These are phyloP conservation scores for Formica exsecta DNA, from an alignment of 1,140 invertebrate species.

Conservation along the genomic window DNA sequence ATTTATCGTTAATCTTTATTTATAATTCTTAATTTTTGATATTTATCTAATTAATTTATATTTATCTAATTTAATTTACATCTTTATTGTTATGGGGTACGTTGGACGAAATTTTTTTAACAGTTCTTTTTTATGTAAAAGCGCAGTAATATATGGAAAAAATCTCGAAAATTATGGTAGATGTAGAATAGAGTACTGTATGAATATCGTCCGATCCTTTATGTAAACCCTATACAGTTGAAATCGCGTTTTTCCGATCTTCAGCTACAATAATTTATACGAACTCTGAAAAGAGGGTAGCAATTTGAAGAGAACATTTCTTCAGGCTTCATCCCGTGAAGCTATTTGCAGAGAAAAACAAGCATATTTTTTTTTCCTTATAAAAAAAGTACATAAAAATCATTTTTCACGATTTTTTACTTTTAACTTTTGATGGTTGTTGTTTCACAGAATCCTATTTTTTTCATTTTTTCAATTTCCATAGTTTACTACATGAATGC, in stretches of 20 bases:
- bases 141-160: background rate
- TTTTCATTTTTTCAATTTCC: background rate
- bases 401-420: slow-evolving; percentile 28
- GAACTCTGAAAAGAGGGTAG: slow-evolving; percentile 12
- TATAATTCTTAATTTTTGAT: slow-evolving; percentile 4
- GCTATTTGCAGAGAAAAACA: background rate
- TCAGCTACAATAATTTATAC: slow-evolving; percentile 27
- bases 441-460: background rate
- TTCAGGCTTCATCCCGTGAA: slow-evolving; percentile 3
- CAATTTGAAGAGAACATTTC: slow-evolving; percentile 30
- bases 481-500: background rate
- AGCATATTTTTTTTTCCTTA: background rate
- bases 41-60: slow-evolving; percentile 8
- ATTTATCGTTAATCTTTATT: background rate
- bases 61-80: slow-evolving; percentile 19
- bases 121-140: background rate
- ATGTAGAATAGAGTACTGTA: background rate
- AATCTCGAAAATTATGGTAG: background rate
- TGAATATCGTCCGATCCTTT: background rate
- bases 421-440: background rate
- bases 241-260: slow-evolving; percentile 35
- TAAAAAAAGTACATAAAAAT: slow-evolving; percentile 16
- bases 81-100: slow-evolving; percentile 1
- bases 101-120: background rate
- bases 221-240: slow-evolving; percentile 30